Conservation (phyloP, 2,888 invertebrate species). For the Drosophila kanekoi region DNA sequence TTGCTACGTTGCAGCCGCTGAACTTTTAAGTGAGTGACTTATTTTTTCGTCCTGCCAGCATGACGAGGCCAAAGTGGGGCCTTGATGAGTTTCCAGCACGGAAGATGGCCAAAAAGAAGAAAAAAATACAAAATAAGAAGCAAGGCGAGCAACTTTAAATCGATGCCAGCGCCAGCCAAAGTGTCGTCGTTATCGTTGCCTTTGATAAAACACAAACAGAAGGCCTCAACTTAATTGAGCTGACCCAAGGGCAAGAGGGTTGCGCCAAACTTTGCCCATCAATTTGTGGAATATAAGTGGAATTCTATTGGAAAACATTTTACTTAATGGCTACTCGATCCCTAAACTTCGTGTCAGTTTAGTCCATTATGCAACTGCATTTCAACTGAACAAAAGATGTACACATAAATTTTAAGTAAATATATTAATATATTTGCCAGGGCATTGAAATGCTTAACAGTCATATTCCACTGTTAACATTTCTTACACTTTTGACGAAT, state of each 20-base stretch:
- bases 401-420: no score
- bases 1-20: slow-evolving; percentile 69
- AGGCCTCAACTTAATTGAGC: slow-evolving; percentile 61
- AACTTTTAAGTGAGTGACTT: slow-evolving; percentile 81
- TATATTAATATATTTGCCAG: no score
- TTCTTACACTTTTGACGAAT: no score
- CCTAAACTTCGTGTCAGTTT: no score
- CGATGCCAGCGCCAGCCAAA: slow-evolving; percentile 62
- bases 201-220: slow-evolving; percentile 69
- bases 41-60: slow-evolving; percentile 62
- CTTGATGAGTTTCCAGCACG: slow-evolving; percentile 51
- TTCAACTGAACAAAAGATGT: no score
- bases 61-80: slow-evolving; percentile 19
- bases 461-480: no score
- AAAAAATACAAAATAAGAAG: not conserved
- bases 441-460: no score
- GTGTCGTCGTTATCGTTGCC: slow-evolving; percentile 68
- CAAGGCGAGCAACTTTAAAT: slow-evolving; percentile 40
- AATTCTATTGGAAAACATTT: no score
- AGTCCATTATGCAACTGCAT: no score
- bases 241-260: slow-evolving; percentile 37
- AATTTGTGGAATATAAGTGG: no score
- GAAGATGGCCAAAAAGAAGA: slow-evolving; percentile 20
- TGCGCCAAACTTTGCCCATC: not conserved
- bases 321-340: no score